phyloP scores from a whole-genome alignment of 2,888 invertebrate species.

The Hemaris fuciformis region DNA sequence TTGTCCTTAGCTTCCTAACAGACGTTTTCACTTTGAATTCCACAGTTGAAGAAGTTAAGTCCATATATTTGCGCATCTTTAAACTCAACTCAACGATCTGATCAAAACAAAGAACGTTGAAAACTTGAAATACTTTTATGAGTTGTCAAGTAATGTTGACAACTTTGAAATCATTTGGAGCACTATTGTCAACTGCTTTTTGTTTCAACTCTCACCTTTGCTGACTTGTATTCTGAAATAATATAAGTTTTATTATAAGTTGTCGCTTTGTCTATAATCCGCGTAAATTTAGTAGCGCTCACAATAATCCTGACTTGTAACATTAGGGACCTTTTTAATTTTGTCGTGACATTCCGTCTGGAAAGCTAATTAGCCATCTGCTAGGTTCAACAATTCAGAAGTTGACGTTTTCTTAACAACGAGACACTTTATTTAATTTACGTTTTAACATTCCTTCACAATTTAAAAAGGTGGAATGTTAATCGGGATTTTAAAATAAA shows the following conservation, averaged over 20 bases:
- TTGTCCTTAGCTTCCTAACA: too few relatives aligned
- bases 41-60: too few relatives aligned
- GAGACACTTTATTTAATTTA: background rate
- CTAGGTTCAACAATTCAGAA: background rate
- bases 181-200: background rate
- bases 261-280: background rate
- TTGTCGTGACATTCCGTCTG: conserved; percentile 21
- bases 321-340: conserved; percentile 25
- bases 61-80: too few relatives aligned
- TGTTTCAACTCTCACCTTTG: background rate
- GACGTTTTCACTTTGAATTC: too few relatives aligned
- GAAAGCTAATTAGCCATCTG: conserved; percentile 10
- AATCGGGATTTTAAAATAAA: background rate
- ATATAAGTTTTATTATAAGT: background rate
- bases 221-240: background rate
- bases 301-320: conserved; percentile 8
- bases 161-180: background rate
- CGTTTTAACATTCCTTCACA: background rate
- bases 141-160: background rate
- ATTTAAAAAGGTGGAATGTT: background rate
- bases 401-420: conserved; percentile 20
- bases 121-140: background rate
- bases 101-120: background rate
- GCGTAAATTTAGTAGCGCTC: background rate
- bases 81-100: background rate